These are phyloP conservation scores for Pterophyllum scalare DNA, from an alignment of 2,113 vertebrate species.

Conservation along the genomic window DNA sequence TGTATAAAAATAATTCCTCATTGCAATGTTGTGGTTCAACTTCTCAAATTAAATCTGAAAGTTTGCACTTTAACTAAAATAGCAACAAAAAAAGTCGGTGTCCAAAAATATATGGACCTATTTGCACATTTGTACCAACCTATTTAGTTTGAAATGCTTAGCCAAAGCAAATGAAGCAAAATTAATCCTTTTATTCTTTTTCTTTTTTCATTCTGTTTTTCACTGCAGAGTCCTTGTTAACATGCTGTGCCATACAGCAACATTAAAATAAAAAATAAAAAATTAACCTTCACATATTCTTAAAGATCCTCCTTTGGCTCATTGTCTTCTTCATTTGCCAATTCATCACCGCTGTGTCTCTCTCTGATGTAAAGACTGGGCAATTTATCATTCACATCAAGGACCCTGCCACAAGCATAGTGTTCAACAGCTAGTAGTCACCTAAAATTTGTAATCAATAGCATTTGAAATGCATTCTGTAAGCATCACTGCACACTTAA, in stretches of 20 bases:
- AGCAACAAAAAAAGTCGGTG: no score
- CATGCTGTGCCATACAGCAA: background rate
- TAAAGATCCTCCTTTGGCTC: background rate
- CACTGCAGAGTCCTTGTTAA: background rate
- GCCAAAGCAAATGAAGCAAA: background rate
- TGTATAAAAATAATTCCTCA: background rate
- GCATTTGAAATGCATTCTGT: constrained; percentile 57
- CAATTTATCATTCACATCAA: constrained; percentile 22
- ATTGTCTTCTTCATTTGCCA: background rate
- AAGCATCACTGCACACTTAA: constrained; percentile 53
- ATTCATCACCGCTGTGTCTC: background rate
- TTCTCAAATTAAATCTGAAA: background rate
- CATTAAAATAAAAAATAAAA: background rate
- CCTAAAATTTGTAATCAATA: constrained; percentile 41
- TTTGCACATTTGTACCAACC: no score
- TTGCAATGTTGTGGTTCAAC: background rate
- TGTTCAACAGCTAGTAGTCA: constrained; percentile 20
- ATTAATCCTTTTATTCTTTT: background rate
- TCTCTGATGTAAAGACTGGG: background rate
- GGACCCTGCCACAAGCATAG: constrained; percentile 1
- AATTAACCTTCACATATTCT: background rate
- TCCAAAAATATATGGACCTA: background rate
- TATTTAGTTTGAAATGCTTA: background rate
- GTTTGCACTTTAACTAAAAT: background rate
- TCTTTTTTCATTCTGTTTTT: background rate